Base-by-base conservation (phyloP, 2,113 vertebrate species). In the Lepus americanus region DNA sequence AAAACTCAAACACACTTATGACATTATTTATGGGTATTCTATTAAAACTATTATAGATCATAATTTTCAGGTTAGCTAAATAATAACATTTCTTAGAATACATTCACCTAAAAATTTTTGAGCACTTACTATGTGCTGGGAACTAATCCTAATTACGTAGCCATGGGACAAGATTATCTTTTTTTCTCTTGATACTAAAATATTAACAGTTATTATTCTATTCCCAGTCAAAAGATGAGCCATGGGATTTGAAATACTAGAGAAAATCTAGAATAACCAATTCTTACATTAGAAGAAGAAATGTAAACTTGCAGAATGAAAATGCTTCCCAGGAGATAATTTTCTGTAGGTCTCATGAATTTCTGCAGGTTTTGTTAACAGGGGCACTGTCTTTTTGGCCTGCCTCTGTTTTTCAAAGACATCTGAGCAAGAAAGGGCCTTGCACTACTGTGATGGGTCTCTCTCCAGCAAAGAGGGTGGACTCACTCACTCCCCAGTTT, bases 301-400 rank as follows among this genome's bases (percentile, higher is more conserved):
- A 94, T 97, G 90, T 97, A 96, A 92, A 94, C 95, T 95, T 94
- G 90, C 85, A 89, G 89, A 90, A 94, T 89, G 85, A 94, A 95
- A 97, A 90, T 83, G 59, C 66, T 94, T 96, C 85, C 86, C 95
- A 27, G 90, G 88, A 80, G 82, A 84, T 77, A 83, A 82, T 96
- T 94, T 51, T 95, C 86, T 6, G 39, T n/a, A 25, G 59, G 33
- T 69, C 55, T 67, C 77, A 80, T 88, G 79, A 89, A 90, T 84
- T 63, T 95, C 74, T 73, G 31, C 44, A 78, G 33, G 66, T 92
- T 94, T 96, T 76, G 19, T 16, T 88, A 87, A 64, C 23, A 92
- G 36, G 80, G 90, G 7, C 39, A 25, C 51, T 74, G 0, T 64
- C 20, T 9, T 51, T 82, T 83, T 61, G 80, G 90, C 91, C 5